Base-by-base conservation (phyloP, 1,140 invertebrate genomes). In the Hycleus phaleratus region DNA sequence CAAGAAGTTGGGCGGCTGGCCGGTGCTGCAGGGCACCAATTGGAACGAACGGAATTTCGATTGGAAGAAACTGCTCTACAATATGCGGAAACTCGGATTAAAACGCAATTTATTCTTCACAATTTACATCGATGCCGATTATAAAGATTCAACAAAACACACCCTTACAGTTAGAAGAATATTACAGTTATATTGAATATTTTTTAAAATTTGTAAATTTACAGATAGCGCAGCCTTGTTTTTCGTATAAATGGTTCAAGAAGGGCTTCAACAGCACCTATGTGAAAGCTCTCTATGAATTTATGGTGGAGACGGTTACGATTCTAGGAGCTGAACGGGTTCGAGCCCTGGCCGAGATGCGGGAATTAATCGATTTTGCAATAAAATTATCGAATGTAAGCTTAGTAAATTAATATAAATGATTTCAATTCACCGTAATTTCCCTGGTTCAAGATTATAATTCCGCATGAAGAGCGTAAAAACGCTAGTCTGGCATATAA, bases 81-180 rank as follows among this genome's bases (percentile, higher is more conserved):
- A 82, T 52, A 93, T 91, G 75, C 79, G 88, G 18, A 76, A 77
- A 46, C 73, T 80, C 4, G 94, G 93, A 3, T 93, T 91, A 70
- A 91, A 88, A 4, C 86, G 92, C 39, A 90, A 95, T 72, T 94
- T 95, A 68, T 86, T 95, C 68, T 80, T 97, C 10, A 90, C 95
- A 67, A 91, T 96, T 63, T 92, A 89, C 38, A 86, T 97, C 50
- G 84, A 85, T 3, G 87, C 90, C 4, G 92, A 97, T 75, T 80
- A 93, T n/a, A 93, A 92, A 72, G 95, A 96, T 72, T 91, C 88
- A 26, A 90, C 88, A 0, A 82, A 81, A 58, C 78, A 91, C 48
- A 81, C 91, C 32, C 91, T 95, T 65, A 90, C 94, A 77, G 91
- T 94, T 80, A 82, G 88, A 18, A 18, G 18, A 18, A 18, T 18